Base-by-base conservation (phyloP, 2,888 invertebrate species). In the Patella depressa region DNA sequence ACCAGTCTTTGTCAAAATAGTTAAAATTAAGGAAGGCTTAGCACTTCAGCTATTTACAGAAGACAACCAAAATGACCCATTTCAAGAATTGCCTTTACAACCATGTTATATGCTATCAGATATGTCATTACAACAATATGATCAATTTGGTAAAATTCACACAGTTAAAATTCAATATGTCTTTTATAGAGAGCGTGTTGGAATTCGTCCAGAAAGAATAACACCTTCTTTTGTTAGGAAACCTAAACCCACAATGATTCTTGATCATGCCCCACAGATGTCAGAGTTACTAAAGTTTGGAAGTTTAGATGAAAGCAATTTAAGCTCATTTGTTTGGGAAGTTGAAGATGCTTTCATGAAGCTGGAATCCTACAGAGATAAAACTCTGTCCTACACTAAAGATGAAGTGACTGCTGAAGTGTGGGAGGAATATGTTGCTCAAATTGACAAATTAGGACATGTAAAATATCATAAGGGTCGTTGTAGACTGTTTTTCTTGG, bases 91-190 rank as follows among this genome's bases (percentile, higher is more conserved):
- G 84, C 97, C 97, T 0, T 93, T 98, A 83, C 96, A 98, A 91
- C 95, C 98, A 1, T 98, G 97, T 91, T 98, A 98, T 92, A 97
- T 97, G 2, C 95, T 98, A 72, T 98, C 98, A 4, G 98, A 92
- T 80, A 85, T 91, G 15, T 89, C 90, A 4, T 87, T 93, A 59
- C 99, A 99, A 93, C 99, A 99, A 91, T 99, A 97, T 91, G 99
- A 99, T 92, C 97, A 98, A 92, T 99, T 96, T 91, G 99, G 99
- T 54, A 99, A 99, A 93, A 98, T 99, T 87, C 99, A 99, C 93
- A 99, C 99, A 0, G 95, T 99, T 78, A 99, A 98, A 91, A 93
- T 98, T 84, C 99, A 99, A 92, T 98, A 98, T 90, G 96, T 99
- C 77, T 97, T 98, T 92, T 99, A 99, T 92, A 98, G 98, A 92